Conservation (phyloP, 2,888 invertebrate genomes). For the Harmothoe impar region DNA sequence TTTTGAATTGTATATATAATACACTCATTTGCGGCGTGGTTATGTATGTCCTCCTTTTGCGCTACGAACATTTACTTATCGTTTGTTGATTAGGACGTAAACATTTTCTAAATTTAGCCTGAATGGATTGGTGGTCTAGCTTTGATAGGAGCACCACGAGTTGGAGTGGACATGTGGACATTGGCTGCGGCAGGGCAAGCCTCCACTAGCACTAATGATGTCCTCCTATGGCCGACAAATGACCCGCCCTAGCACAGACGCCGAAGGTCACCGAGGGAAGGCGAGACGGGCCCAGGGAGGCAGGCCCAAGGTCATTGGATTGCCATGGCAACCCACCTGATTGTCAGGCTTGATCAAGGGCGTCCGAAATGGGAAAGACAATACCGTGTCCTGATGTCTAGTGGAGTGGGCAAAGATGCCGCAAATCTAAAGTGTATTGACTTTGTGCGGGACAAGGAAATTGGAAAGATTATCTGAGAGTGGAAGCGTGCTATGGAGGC, state of each 20-base stretch:
- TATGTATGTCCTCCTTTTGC: too few species aligned
- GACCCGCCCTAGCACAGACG: neutral
- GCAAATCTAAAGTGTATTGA: conserved; percentile 62
- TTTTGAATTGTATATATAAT: too few species aligned
- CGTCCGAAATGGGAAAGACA: conserved; percentile 60
- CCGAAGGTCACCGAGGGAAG: conserved; percentile 20
- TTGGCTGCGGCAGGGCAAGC: too few species aligned
- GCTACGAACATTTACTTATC: too few species aligned
- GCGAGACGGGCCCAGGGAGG: neutral
- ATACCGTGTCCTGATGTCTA: conserved; percentile 49
- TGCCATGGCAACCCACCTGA: conserved; percentile 53
- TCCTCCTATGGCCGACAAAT: conserved; percentile 38
- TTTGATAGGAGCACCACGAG: too few species aligned
- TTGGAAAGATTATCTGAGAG: conserved; percentile 63
- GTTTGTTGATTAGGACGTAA: too few species aligned
- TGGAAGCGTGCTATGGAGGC: conserved; percentile 29
- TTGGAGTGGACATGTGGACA: too few species aligned
- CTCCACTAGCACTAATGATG: conserved; percentile 35
- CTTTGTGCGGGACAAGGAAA: conserved; percentile 57
- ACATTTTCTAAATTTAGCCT: too few species aligned
- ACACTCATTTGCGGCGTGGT: too few species aligned
- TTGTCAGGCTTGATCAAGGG: conserved; percentile 57
- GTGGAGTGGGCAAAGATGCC: conserved; percentile 54
- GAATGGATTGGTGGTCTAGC: too few species aligned
- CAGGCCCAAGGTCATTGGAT: conserved; percentile 31